Evolutionary conservation across 1,140 invertebrate species (phyloP).

Genomic region (Palaemon carinicauda): DNA sequence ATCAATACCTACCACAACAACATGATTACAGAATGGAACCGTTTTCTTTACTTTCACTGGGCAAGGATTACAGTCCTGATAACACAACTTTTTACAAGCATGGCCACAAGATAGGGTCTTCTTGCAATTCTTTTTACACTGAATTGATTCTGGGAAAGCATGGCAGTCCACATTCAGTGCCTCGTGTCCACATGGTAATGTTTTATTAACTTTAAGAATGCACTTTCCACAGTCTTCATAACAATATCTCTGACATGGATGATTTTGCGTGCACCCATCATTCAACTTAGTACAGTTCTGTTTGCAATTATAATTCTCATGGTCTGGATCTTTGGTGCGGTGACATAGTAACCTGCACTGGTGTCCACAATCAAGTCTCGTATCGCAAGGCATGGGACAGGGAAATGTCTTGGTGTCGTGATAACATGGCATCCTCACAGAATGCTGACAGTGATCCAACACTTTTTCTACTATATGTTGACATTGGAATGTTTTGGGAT

Average conservation of each 20-base stretch:
- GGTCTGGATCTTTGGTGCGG: slow-evolving; percentile 19
- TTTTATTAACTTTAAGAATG: neutral
- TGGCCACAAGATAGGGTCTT: slow-evolving; percentile 58
- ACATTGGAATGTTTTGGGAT: slow-evolving; percentile 12
- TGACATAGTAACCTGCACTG: slow-evolving; percentile 41
- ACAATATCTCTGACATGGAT: slow-evolving; percentile 55
- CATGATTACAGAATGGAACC: slow-evolving; percentile 27
- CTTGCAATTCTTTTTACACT: slow-evolving; percentile 47
- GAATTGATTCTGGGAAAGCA: neutral
- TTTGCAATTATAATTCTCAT: slow-evolving; percentile 44
- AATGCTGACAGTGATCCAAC: slow-evolving; percentile 33
- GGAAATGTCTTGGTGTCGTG: neutral
- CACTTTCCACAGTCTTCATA: slow-evolving; percentile 47
- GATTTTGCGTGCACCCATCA: slow-evolving; percentile 51
- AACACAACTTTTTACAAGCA: slow-evolving; percentile 50
- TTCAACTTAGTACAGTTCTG: slow-evolving; percentile 16
- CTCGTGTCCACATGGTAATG: slow-evolving; percentile 34
- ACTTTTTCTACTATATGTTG: slow-evolving; percentile 17
- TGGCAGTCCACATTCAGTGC: slow-evolving; percentile 1
- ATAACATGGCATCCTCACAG: slow-evolving; percentile 26
- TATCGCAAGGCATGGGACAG: slow-evolving; percentile 24
- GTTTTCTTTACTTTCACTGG: slow-evolving; percentile 17
- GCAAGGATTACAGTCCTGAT: slow-evolving; percentile 46
- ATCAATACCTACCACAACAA: slow-evolving; percentile 15
- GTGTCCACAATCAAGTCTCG: slow-evolving; percentile 49